phyloP scores from a whole-genome alignment of 2,113 vertebrate genomes.

The Myiagra hebetior region DNA sequence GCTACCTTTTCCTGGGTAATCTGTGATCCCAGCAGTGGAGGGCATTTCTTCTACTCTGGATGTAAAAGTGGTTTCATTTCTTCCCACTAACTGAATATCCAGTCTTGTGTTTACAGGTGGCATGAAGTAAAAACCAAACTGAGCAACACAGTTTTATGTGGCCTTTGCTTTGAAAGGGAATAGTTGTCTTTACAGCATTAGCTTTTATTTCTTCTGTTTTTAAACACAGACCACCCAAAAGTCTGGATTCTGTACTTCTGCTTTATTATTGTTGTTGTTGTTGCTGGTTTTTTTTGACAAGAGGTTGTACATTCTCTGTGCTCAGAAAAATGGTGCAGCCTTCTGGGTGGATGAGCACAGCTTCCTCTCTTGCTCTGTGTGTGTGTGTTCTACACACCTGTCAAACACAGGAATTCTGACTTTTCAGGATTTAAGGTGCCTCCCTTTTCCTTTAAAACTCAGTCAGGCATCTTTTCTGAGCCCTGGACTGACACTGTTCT shows the following conservation, averaged over 20 bases:
- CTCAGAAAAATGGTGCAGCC: constrained; percentile 4
- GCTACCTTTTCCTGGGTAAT: neutral
- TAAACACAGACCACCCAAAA: constrained; percentile 6
- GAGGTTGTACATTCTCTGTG: neutral
- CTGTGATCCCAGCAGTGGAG: constrained; percentile 9
- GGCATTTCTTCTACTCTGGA: constrained; percentile 7
- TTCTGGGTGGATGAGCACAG: constrained; percentile 7
- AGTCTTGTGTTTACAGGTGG: constrained; percentile 68
- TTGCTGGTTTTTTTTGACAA: neutral
- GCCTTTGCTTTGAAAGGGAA: constrained; percentile 64
- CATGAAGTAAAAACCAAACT: constrained; percentile 62
- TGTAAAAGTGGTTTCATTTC: constrained; percentile 29
- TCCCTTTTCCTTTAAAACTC: neutral
- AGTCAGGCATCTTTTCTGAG: neutral
- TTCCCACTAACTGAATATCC: constrained; percentile 61
- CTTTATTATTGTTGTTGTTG: neutral
- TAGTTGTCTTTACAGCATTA: constrained; percentile 37
- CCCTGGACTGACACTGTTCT: neutral
- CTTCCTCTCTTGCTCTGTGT: constrained; percentile 21
- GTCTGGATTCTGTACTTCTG: constrained; percentile 24
- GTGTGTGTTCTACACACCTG: neutral
- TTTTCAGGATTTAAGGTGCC: constrained; percentile 4
- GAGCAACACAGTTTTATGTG: constrained; percentile 54
- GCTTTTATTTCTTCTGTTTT: constrained; percentile 7
- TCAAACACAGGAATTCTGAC: neutral